Conservation (phyloP, 2,888 invertebrate genomes). For the Drosophila fungiperda region DNA sequence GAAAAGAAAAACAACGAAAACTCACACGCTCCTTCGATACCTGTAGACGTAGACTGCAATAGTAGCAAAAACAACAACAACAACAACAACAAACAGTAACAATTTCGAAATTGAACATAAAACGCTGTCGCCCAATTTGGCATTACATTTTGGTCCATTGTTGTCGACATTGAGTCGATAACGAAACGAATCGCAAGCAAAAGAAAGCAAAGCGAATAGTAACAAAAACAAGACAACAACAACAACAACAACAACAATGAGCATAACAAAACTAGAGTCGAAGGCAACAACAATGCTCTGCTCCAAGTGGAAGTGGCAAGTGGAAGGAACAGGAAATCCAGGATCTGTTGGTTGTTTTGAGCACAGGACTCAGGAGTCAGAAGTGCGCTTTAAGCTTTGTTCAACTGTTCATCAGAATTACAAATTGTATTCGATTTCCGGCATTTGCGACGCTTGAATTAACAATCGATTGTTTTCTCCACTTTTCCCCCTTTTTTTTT, state of each 20-base stretch:
- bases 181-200: conserved; percentile 65
- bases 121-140: conserved; percentile 77
- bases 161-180: conserved; percentile 65
- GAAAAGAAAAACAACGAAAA: conserved; percentile 7
- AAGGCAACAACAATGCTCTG: conserved; percentile 34
- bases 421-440: conserved; percentile 84
- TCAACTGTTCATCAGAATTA: conserved; percentile 82
- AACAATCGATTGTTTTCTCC: conserved; percentile 64
- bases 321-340: conserved; percentile 39
- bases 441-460: conserved; percentile 82
- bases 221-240: conserved; percentile 16
- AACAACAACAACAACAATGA: conserved; percentile 28
- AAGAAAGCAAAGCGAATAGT: conserved; percentile 36
- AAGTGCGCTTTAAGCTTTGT: conserved; percentile 66
- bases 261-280: conserved; percentile 33
- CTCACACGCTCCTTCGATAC: conserved; percentile 40
- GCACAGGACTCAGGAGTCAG: conserved; percentile 23
- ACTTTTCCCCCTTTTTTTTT: neutral
- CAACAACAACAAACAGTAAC: conserved; percentile 10
- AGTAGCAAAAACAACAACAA: conserved; percentile 15
- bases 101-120: conserved; percentile 39
- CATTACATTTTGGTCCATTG: conserved; percentile 72
- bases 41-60: conserved; percentile 55
- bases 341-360: conserved; percentile 28
- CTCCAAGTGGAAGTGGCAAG: conserved; percentile 23